Percentiles rank a stretch among this genome's conserved stretches.
phyloP scores from a whole-genome alignment of 2,113 vertebrate species.

The Pterophyllum scalare region DNA sequence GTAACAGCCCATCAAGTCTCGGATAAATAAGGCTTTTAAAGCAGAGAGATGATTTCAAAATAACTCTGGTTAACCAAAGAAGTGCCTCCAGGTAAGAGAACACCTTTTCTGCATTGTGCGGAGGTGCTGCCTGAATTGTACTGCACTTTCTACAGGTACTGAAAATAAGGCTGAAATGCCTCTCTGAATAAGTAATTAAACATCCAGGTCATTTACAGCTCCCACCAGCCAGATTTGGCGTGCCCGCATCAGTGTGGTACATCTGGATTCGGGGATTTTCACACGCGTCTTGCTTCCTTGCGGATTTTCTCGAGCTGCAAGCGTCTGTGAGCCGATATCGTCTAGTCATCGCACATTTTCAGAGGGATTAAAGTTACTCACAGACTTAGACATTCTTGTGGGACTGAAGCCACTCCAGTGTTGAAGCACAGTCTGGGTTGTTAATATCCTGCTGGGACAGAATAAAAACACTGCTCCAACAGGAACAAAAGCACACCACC shows the following conservation, averaged over 20 bases:
- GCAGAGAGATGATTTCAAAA: constrained; percentile 7
- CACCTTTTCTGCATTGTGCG: neutral
- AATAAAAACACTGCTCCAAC: neutral
- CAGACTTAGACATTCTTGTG: neutral
- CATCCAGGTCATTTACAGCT: neutral
- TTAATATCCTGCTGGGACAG: neutral
- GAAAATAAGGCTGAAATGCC: neutral
- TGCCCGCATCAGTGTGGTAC: constrained; percentile 1
- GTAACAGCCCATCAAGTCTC: neutral
- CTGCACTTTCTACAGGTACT: neutral
- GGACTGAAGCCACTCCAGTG: neutral
- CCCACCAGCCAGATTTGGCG: neutral
- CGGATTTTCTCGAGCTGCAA: constrained; percentile 14
- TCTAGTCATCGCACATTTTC: neutral
- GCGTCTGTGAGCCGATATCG: constrained; percentile 7
- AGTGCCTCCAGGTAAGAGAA: neutral
- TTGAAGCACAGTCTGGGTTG: neutral
- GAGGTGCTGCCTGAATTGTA: neutral
- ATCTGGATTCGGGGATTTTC: constrained; percentile 24
- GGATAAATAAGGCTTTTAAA: constrained; percentile 36
- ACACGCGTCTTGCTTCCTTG: neutral
- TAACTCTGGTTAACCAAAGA: neutral
- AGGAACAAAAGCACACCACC: neutral
- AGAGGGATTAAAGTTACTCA: neutral
- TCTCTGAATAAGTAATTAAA: neutral